A percentile compares a stretch with the other conserved stretches of the same genome.
These are phyloP conservation scores for Helicoverpa assulta DNA, from an alignment of 2,888 invertebrate genomes.

Conservation along the genomic window DNA sequence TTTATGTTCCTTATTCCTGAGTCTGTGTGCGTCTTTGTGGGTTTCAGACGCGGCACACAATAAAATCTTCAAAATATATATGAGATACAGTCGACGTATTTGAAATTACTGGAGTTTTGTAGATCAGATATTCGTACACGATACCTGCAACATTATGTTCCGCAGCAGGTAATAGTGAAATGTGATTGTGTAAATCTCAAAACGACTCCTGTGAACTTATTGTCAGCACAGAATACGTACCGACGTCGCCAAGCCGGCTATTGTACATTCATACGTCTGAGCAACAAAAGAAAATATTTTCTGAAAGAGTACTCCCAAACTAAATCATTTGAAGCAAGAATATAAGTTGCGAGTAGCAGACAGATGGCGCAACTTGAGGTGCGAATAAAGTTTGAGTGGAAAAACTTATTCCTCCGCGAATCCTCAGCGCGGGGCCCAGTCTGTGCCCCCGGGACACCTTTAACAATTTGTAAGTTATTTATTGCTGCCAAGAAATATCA, in stretches of 20 bases:
- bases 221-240: constrained; percentile 65
- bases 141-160: constrained; percentile 40
- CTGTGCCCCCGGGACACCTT: constrained; percentile 85
- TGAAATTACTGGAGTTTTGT: constrained; percentile 22
- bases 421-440: constrained; percentile 77
- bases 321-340: constrained; percentile 88
- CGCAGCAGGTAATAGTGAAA: constrained; percentile 49
- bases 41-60: constrained; percentile 2
- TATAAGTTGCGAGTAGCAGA: constrained; percentile 85
- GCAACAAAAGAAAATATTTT: constrained; percentile 87
- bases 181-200: constrained; percentile 64
- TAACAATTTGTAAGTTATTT: constrained; percentile 89
- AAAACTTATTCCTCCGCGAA: constrained; percentile 85
- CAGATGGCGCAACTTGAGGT: constrained; percentile 83
- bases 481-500: constrained; percentile 87
- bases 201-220: constrained; percentile 67
- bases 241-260: constrained; percentile 64
- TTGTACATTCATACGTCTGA: constrained; percentile 85
- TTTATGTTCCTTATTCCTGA: constrained; percentile 23
- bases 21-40: constrained; percentile 14
- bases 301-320: constrained; percentile 85
- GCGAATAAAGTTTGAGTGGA: constrained; percentile 89
- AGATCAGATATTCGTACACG: constrained; percentile 38
- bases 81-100: constrained; percentile 20
- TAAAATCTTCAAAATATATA: constrained; percentile 20